Evolutionary conservation across 2,888 invertebrate species (phyloP), one percentile per base, ranked within the genome.

Genomic region (Myathropa florea): DNA sequence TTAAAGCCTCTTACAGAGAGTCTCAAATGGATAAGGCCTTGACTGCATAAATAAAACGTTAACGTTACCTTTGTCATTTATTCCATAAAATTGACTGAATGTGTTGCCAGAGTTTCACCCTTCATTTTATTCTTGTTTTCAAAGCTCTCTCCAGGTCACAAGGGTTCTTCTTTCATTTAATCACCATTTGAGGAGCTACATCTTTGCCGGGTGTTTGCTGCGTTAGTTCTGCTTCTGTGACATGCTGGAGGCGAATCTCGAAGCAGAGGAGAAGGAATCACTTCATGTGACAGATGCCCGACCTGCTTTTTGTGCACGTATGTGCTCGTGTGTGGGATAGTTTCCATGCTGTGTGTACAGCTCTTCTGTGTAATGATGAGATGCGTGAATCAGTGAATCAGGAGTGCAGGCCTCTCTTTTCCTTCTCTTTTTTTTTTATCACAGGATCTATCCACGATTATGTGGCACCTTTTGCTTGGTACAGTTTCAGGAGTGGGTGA

Each of bases 201-300:
- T 14, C 55, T 23, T 39, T 78, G 61, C 39, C 61, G 68, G 57
- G 36, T 82, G 71, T 65, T 30, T 53, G 18, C 18, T 60, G 53
- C 46, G 30, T 79, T 80, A 60, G 59, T 67, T 55, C 68, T 61
- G 23, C 18, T 7, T 46, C 46, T 10, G 30, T 36, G 21, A 63
- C 23, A 23, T 65, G 64, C 70, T 79, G 64, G 75, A 60, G 75
- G 55, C 60, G 57, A 12, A 33, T 78, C 78, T 72, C 77, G 83
- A 78, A 75, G 83, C 79, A 67, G 70, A 60, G 60, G 65, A 75
- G 33, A 33, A 33, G 7, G 33, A 84, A 80, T 76, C 84, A 84
- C 80, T 84, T 71, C 61, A 67, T 71, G 79, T 65, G 71, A 84
- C 80, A 80, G 84, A 80, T 76, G 67, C 71, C 81, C 84, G 65